Conservation (phyloP, 2,797 vertebrate genomes). For the Paguma larvata region DNA sequence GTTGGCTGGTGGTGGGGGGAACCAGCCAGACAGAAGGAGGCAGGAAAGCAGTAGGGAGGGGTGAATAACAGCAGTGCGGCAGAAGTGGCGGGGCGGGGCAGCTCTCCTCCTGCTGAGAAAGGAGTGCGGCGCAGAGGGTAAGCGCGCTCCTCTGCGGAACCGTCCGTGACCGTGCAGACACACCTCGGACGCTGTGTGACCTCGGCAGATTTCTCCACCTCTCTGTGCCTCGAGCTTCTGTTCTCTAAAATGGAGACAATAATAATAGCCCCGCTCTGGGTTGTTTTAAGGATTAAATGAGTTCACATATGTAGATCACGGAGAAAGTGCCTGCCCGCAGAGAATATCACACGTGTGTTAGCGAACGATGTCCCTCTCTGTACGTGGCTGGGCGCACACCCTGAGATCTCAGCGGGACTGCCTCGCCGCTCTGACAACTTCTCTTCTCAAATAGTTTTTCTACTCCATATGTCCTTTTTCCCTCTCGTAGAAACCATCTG, state of each 20-base stretch:
- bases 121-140: rapidly evolving
- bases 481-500: neutral
- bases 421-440: neutral
- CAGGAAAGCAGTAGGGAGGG: neutral
- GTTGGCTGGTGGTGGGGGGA: neutral
- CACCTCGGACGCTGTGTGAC: neutral
- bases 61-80: rapidly evolving
- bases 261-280: neutral
- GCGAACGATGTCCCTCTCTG: neutral
- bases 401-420: too few relatives aligned
- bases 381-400: rapidly evolving
- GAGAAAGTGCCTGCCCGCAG: neutral
- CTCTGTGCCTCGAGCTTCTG: neutral
- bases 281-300: neutral
- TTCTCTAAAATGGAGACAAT: neutral
- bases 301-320: neutral
- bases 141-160: neutral
- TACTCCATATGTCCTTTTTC: too few relatives aligned
- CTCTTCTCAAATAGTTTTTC: neutral
- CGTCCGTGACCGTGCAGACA: rapidly evolving
- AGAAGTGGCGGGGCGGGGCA: neutral
- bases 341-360: neutral
- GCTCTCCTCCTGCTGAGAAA: neutral
- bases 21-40: neutral
- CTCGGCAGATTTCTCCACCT: neutral